Conservation (phyloP, 2,797 vertebrate genomes). For the Diceros bicornis region DNA sequence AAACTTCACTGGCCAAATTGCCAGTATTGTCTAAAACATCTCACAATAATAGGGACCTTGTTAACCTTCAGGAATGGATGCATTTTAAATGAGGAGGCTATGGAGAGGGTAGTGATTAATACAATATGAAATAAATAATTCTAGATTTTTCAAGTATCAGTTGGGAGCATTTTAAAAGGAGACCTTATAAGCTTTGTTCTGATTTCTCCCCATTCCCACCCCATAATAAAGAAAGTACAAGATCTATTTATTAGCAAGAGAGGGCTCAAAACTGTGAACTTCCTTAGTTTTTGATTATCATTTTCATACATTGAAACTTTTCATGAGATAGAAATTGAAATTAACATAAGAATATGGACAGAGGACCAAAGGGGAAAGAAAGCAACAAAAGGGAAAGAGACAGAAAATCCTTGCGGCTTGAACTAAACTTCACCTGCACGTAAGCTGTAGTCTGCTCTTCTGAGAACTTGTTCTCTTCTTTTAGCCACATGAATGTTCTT, state of each 20-base stretch:
- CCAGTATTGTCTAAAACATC: background rate
- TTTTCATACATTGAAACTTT: background rate
- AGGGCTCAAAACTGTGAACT: background rate
- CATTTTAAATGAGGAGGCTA: background rate
- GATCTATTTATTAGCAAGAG: background rate
- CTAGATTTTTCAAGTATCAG: background rate
- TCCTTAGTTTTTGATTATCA: background rate
- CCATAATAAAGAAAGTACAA: background rate
- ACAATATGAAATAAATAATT: background rate
- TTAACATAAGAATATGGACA: background rate
- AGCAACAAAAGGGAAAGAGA: background rate
- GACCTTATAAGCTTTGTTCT: background rate
- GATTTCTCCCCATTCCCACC: background rate
- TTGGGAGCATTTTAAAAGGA: conserved; percentile 1
- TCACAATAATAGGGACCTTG: background rate
- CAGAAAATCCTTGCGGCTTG: background rate
- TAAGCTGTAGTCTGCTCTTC: background rate
- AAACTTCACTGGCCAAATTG: background rate
- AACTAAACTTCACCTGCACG: background rate
- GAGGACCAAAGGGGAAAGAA: background rate
- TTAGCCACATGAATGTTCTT: background rate
- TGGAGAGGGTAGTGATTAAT: background rate
- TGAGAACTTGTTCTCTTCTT: background rate
- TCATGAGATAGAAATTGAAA: background rate
- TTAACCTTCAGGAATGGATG: background rate